Percentiles rank a stretch among this genome's conserved stretches.
phyloP scores from a whole-genome alignment of 2,797 vertebrate genomes.

The Acridotheres tristis region DNA sequence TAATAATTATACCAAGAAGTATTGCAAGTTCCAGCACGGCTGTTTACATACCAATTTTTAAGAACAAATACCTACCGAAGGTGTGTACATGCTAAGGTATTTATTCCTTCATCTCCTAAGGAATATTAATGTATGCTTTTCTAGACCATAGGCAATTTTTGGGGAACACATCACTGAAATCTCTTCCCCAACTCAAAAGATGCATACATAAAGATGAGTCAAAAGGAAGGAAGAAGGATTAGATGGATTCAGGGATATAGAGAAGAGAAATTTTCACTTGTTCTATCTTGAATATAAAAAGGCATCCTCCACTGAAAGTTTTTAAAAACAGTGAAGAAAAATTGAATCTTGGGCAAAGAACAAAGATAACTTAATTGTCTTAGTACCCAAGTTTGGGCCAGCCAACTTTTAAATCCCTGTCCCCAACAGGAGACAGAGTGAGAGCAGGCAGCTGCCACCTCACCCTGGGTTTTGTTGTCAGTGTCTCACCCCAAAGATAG shows the following conservation, averaged over 20 bases:
- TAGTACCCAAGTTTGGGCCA: not conserved
- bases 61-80: slow-evolving; percentile 46
- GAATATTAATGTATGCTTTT: not conserved
- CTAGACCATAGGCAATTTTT: not conserved
- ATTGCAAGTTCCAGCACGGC: not conserved
- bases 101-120: not conserved
- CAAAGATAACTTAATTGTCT: not conserved
- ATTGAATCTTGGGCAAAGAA: fast-evolving
- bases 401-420: not conserved
- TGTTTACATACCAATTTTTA: slow-evolving; percentile 35
- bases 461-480: not conserved
- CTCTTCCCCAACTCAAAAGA: not conserved
- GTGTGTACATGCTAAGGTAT: not conserved
- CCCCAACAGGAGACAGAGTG: fast-evolving
- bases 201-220: not conserved
- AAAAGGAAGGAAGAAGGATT: not conserved
- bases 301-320: not conserved
- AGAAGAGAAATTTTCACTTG: not conserved
- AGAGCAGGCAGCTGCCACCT: not conserved
- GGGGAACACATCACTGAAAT: not conserved
- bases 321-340: not conserved
- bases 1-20: slow-evolving; percentile 5
- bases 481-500: not conserved
- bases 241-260: not conserved
- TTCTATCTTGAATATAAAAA: not conserved